Conservation (phyloP, 2,797 vertebrate genomes). For the Acrocephalus scirpaceus region DNA sequence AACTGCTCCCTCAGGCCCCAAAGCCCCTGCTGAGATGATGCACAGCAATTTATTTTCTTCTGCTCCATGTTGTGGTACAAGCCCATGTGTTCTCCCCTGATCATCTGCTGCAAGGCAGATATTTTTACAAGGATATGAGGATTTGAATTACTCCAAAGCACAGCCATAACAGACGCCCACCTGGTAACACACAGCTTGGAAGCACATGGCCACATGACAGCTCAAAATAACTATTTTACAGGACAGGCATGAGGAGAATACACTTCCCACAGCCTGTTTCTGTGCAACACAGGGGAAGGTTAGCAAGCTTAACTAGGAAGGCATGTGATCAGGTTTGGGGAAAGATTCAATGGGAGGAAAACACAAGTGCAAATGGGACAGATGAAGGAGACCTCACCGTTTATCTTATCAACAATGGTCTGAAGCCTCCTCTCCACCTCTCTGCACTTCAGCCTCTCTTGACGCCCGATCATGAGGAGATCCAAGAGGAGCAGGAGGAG, state of each 20-base stretch:
- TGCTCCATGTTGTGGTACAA: neutral
- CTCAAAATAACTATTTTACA: conserved; percentile 9
- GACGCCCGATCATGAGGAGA: conserved; percentile 88
- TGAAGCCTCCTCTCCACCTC: conserved; percentile 91
- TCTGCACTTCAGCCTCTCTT: conserved; percentile 87
- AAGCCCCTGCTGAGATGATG: rapidly evolving
- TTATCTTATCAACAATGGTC: conserved; percentile 87
- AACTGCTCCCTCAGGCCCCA: neutral
- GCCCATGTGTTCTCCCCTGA: neutral
- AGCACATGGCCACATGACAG: neutral
- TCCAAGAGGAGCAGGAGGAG: conserved; percentile 89
- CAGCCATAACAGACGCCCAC: conserved; percentile 46
- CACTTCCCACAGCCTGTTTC: neutral
- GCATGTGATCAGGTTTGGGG: neutral
- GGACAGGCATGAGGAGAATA: neutral
- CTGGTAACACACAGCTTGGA: conserved; percentile 19
- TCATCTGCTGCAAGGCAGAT: conserved; percentile 45
- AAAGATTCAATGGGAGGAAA: neutral
- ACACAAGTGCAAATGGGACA: neutral
- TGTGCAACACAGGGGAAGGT: neutral
- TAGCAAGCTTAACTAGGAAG: neutral
- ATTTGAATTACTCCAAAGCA: neutral
- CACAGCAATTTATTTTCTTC: conserved; percentile 15
- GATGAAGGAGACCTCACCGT: conserved; percentile 77
- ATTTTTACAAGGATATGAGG: conserved; percentile 23